phyloP scores from a whole-genome alignment of 2,797 vertebrate genomes.

The Octomys mimax region DNA sequence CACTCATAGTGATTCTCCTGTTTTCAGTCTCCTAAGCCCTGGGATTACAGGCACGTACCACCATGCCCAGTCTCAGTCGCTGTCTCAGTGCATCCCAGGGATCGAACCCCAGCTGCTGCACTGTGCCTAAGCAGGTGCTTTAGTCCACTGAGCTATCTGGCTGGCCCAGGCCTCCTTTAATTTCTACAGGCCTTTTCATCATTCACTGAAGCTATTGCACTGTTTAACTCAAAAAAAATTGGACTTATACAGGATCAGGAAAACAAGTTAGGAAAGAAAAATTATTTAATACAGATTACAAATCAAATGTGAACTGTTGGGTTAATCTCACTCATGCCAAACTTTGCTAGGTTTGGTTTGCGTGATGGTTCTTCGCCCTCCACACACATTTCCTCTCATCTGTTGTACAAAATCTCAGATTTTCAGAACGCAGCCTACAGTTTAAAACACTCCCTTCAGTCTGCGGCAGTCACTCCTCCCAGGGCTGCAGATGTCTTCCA shows the following conservation, averaged over 20 bases:
- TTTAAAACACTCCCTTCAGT: not conserved
- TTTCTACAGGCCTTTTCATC: not conserved
- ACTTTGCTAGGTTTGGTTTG: not conserved
- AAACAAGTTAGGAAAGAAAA: slow-evolving; percentile 42
- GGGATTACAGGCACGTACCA: no score
- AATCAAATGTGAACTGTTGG: not conserved
- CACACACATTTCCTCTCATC: not conserved
- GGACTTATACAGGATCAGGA: not conserved
- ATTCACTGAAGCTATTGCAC: not conserved
- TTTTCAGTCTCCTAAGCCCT: no score
- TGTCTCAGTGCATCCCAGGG: no score
- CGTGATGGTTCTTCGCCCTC: not conserved
- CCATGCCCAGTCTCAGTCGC: no score
- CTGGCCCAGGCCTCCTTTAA: no score
- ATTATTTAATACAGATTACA: not conserved
- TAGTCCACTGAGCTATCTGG: no score
- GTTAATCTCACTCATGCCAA: not conserved
- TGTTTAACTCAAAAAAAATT: not conserved
- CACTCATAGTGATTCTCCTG: no score
- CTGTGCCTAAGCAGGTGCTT: no score
- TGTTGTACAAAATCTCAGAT: not conserved
- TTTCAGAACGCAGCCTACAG: not conserved
- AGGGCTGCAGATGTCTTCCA: not conserved
- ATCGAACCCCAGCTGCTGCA: no score
- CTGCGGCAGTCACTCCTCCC: not conserved